A percentile compares a stretch with the other conserved stretches of the same genome.
phyloP scores from a whole-genome alignment of 2,797 vertebrate species.

The Sebastes vulpes region DNA sequence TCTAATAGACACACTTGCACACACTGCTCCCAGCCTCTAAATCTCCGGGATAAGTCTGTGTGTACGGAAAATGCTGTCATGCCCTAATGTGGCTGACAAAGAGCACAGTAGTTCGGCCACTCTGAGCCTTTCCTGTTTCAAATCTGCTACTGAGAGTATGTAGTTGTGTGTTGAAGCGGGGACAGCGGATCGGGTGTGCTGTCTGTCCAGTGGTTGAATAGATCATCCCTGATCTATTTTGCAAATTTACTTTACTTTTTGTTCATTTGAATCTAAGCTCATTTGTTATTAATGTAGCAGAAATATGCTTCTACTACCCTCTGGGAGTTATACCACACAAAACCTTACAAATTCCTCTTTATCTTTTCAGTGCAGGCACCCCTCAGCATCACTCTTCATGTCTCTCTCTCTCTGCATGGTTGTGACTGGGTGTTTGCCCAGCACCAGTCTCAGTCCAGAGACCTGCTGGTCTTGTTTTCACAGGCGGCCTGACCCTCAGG shows the following conservation, averaged over 20 bases:
- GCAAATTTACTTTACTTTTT: neutral
- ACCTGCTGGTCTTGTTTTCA: slow-evolving; percentile 67
- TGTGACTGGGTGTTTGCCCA: slow-evolving; percentile 41
- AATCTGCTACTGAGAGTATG: slow-evolving; percentile 27
- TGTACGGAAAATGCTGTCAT: slow-evolving; percentile 65
- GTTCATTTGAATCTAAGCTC: neutral
- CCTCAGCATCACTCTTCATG: slow-evolving; percentile 1
- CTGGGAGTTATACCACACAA: neutral
- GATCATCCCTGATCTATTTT: neutral
- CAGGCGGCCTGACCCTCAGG: slow-evolving; percentile 53
- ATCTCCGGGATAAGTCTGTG: slow-evolving; percentile 62
- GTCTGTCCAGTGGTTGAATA: neutral
- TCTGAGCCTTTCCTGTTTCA: slow-evolving; percentile 40
- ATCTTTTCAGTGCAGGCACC: neutral
- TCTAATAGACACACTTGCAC: slow-evolving; percentile 70
- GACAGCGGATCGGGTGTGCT: neutral
- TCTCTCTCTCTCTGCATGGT: slow-evolving; percentile 19
- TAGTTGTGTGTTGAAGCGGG: slow-evolving; percentile 6
- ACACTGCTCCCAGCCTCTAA: slow-evolving; percentile 62
- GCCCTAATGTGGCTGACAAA: slow-evolving; percentile 68
- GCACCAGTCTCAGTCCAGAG: slow-evolving; percentile 23
- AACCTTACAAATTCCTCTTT: neutral
- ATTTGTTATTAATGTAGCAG: neutral
- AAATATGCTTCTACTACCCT: neutral
- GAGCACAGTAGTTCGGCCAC: slow-evolving; percentile 37